These are phyloP conservation scores for Augiades crinisus DNA, from an alignment of 2,888 invertebrate species.

Conservation along the genomic window DNA sequence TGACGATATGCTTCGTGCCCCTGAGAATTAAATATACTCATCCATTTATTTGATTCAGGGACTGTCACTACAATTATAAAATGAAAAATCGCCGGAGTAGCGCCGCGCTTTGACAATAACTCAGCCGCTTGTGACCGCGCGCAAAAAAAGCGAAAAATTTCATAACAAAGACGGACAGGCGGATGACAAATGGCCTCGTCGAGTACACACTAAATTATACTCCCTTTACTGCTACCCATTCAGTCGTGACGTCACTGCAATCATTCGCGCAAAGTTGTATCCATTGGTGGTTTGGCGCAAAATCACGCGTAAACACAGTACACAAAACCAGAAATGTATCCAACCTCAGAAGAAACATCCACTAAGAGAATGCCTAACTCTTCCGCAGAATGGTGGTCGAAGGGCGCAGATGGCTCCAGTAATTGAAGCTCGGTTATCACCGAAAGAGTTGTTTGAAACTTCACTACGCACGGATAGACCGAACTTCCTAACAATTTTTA, in stretches of 20 bases:
- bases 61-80: conserved; percentile 29
- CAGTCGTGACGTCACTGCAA: not conserved
- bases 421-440: conserved; percentile 16
- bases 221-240: not conserved
- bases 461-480: not conserved
- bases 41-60: conserved; percentile 11
- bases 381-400: not conserved
- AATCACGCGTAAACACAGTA: not conserved
- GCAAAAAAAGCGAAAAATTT: conserved; percentile 29
- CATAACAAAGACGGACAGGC: conserved; percentile 30
- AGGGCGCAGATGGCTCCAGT: conserved; percentile 6
- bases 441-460: conserved; percentile 18
- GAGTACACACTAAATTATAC: conserved; percentile 14
- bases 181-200: conserved; percentile 30
- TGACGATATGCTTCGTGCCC: not conserved
- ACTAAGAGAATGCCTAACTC: not conserved
- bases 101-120: conserved; percentile 6
- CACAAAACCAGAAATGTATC: not conserved
- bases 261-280: not conserved
- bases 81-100: conserved; percentile 31
- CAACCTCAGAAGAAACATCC: not conserved
- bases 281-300: not conserved
- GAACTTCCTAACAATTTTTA: not conserved
- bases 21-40: conserved; percentile 1
- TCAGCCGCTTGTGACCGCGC: conserved; percentile 22